Base-by-base conservation (phyloP, 1,140 invertebrate species). In the Drosophila asahinai region DNA sequence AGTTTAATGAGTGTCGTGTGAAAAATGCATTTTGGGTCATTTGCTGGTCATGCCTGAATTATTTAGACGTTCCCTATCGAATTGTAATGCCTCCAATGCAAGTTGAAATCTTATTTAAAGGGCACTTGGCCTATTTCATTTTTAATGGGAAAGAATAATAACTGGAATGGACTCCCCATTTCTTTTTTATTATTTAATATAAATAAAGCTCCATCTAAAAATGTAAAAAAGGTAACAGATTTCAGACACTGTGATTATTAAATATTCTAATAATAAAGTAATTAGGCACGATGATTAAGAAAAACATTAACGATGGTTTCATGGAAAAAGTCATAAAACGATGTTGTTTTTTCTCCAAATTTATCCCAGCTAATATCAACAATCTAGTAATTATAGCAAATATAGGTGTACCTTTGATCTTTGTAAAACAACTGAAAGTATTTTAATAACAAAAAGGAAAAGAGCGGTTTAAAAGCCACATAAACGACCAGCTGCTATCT, bases 401-500 rank as follows among this genome's bases (percentile, higher is more conserved):
- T 38, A 15, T 19, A 38, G 17, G 17, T 40, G 15, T 11, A n/a
- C 52, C 52, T 55, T 55, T 55, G 52, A 55, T 55, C 52, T 55
- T 55, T 9, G 14, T 55, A 6, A 55, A 15, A 15, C 6, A 11
- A 11, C 30, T 5, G 12, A 15, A 22, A 15, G 4, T 38, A 22
- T 22, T 22, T 55, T 5, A 9, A 55, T 15, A 38, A 15, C 11
- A 19, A 19, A n/a, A n/a, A 43, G 42, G 33, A 11, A 17, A n/a
- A 19, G 33, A 8, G 5, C 5, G 9, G 22, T 25, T 25, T 25
- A 25, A 25, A 3, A 25, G 3, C 22, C 22, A 25, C 22, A 25
- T 25, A 25, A 25, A 25, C 22, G 22, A 25, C 22, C 22, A 25
- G 22, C 22, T 25, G 22, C 22, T 25, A 25, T 25, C 22, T 33